A percentile compares a stretch with the other conserved stretches of the same genome.
Conservation (phyloP, 53 echinoderm and acorn worm species). For the Hippasteria phrygiana region DNA sequence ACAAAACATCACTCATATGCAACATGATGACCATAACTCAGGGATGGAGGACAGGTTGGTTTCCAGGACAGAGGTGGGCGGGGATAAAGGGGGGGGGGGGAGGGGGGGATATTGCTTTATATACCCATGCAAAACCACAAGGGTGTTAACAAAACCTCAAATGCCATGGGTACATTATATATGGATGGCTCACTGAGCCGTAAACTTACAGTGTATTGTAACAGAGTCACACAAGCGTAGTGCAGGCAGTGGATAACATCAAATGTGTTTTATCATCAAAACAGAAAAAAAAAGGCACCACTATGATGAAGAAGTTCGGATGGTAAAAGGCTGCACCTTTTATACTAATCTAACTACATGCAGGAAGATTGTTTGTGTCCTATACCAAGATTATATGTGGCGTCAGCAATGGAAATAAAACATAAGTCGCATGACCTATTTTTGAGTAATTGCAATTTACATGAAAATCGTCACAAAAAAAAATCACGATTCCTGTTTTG, state of each 20-base stretch:
- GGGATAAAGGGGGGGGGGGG: not conserved
- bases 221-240: slow-evolving; percentile 37
- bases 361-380: not conserved
- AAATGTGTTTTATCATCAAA: slow-evolving; percentile 21
- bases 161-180: slow-evolving; percentile 29
- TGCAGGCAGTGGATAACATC: slow-evolving; percentile 49
- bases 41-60: not conserved
- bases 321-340: not conserved
- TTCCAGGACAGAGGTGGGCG: not conserved
- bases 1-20: not conserved
- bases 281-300: slow-evolving; percentile 13
- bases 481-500: too few species aligned
- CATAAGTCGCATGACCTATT: too few species aligned
- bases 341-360: not conserved
- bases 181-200: slow-evolving; percentile 32
- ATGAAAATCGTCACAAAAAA: too few species aligned
- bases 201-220: slow-evolving; percentile 51
- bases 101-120: not conserved
- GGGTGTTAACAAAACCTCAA: not conserved
- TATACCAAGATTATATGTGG: not conserved
- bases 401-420: too few species aligned
- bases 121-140: not conserved
- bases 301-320: slow-evolving; percentile 3
- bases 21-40: not conserved
- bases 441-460: too few species aligned